A percentile compares a stretch with the other conserved stretches of the same genome.
Conservation (phyloP, 2,113 vertebrate genomes). For the Podarcis muralis region DNA sequence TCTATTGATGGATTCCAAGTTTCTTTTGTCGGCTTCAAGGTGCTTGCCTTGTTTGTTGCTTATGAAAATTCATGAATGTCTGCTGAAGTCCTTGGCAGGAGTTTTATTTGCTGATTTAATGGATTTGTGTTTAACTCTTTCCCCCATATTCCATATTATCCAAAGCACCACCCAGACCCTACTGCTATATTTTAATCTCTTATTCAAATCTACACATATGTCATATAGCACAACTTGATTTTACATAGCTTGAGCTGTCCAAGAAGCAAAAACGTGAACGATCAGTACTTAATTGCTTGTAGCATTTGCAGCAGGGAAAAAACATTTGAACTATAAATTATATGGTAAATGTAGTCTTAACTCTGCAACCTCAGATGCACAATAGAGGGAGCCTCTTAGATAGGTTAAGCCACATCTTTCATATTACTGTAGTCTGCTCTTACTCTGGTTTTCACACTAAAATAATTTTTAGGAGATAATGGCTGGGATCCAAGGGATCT, state of each 20-base stretch:
- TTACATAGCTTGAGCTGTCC: rapidly evolving
- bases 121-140: not conserved
- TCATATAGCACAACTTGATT: rapidly evolving
- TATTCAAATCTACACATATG: not conserved
- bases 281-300: not conserved
- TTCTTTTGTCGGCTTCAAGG: not conserved
- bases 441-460: not conserved
- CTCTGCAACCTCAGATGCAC: not conserved
- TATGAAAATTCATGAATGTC: slow-evolving; percentile 7
- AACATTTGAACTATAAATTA: not conserved
- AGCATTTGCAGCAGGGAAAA: not conserved
- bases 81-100: slow-evolving; percentile 10
- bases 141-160: not conserved
- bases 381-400: not conserved
- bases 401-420: not conserved
- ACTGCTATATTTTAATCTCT: not conserved
- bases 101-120: not conserved
- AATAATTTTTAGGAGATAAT: not conserved
- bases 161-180: not conserved
- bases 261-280: not conserved
- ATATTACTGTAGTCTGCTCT: not conserved
- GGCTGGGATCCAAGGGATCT: not conserved
- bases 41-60: not conserved
- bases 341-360: not conserved
- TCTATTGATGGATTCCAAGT: not conserved